These are phyloP conservation scores for Papilio protenor DNA, from an alignment of 2,888 invertebrate species.

Conservation along the genomic window DNA sequence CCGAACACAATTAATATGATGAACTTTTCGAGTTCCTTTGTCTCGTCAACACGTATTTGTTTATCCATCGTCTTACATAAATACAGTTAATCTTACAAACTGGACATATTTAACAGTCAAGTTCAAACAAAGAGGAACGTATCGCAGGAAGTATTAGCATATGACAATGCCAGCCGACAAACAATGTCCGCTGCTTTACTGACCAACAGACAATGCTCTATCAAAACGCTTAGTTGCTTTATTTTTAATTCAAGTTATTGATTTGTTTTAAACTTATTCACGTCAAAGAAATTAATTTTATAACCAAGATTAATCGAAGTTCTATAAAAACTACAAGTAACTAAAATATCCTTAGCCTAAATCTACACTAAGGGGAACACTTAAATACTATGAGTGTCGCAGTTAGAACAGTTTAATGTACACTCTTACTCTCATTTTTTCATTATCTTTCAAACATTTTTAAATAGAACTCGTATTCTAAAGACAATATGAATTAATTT, in stretches of 20 bases:
- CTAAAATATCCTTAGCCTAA: too few species aligned
- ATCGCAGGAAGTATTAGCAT: constrained; percentile 30
- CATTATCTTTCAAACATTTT: not conserved
- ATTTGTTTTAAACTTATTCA: not conserved
- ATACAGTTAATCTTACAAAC: not conserved
- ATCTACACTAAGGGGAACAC: too few species aligned
- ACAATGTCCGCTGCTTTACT: constrained; percentile 22
- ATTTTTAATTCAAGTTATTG: not conserved
- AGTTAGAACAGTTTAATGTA: too few species aligned
- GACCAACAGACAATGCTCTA: constrained; percentile 13
- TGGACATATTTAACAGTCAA: constrained; percentile 7
- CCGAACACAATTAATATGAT: not conserved
- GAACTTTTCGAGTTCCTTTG: not conserved
- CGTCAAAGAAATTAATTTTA: not conserved
- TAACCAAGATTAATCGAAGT: not conserved
- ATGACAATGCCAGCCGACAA: constrained; percentile 3
- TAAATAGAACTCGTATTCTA: not conserved
- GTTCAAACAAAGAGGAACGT: not conserved
- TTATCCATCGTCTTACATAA: not conserved
- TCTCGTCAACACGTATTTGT: not conserved
- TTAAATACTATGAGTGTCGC: too few species aligned
- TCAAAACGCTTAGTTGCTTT: constrained; percentile 5
- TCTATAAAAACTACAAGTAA: not conserved
- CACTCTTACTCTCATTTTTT: not conserved
- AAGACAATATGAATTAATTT: not conserved